Evolutionary conservation across 2,888 invertebrate species (phyloP), one percentile per base, ranked within the genome.

Genomic region (Notocelia uddmanniana): DNA sequence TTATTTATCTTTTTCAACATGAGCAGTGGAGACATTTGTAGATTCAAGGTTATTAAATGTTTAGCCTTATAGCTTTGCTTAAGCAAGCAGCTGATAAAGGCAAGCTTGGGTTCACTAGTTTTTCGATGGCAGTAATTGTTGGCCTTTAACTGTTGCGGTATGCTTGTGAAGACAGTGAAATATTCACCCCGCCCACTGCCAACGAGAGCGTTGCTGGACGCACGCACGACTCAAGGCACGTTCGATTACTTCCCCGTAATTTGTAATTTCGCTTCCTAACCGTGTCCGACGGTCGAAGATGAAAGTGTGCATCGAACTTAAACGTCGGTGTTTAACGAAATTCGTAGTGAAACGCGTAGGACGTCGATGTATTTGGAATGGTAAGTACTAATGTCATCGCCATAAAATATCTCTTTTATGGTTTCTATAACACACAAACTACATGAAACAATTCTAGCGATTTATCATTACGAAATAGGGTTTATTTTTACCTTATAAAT

Each of bases 181-280:
- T 76, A 74, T 76, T 75, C 75, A 75, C 75, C 77, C 76, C 75
- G 73, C 74, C 72, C 71, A 75, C 74, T 74, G 69, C 74, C 69
- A 69, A 60, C 60, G 60, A 60, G 64, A 64, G 67, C 77, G 78
- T 78, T 76, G 80, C 75, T 77, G 79, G 82, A 84, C 84, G 84
- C 85, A 83, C 81, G 81, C 76, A 76, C 70, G 68, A 48, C 71
- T 68, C 66, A 45, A 66, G 59, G 55, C 66, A 68, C 71, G 63
- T 76, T 74, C 81, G 77, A 84, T 86, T 86, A 83, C 85, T 89
- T 88, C 85, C 85, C 85, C 75, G 76, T 81, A 76, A 81, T 85
- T 86, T 84, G 72, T 68, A 77, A 81, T 85, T 86, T 84, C 79
- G 81, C 84, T 87, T 86, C 83, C 81, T 79, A 78, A 77, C 77